These are phyloP conservation scores for Lissonota sp. DNA, from an alignment of 2,888 invertebrate species.

Conservation along the genomic window DNA sequence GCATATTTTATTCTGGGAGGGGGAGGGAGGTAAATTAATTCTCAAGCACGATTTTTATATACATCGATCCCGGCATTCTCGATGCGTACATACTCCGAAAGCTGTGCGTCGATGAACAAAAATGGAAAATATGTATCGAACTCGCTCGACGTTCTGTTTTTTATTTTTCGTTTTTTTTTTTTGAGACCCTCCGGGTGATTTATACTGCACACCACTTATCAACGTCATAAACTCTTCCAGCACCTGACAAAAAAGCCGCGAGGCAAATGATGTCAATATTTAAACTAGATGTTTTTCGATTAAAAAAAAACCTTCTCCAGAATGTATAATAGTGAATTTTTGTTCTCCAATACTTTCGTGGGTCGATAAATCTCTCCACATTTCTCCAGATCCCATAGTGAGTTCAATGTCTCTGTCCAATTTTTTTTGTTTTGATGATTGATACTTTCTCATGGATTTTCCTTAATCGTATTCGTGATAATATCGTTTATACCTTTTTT, in stretches of 20 bases:
- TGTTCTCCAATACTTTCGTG: too few species aligned
- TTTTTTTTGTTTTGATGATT: too few species aligned
- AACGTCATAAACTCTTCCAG: slow-evolving; percentile 25
- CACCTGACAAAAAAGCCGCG: background rate
- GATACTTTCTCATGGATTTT: too few species aligned
- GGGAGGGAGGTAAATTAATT: slow-evolving; percentile 61
- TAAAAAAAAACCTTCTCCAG: background rate
- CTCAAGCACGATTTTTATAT: slow-evolving; percentile 64
- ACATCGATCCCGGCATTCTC: slow-evolving; percentile 51
- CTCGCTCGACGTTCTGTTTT: background rate
- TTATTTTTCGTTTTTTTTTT: slow-evolving; percentile 1
- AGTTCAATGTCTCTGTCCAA: too few species aligned
- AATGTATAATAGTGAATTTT: too few species aligned
- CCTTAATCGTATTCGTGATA: too few species aligned
- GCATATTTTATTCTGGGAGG: slow-evolving; percentile 54
- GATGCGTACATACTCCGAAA: slow-evolving; percentile 11
- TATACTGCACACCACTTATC: slow-evolving; percentile 37
- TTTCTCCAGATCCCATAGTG: too few species aligned
- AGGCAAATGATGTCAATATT: slow-evolving; percentile 21
- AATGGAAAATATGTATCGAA: slow-evolving; percentile 14
- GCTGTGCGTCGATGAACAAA: slow-evolving; percentile 34
- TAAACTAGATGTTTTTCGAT: background rate
- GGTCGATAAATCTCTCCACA: too few species aligned
- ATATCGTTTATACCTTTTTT: too few species aligned
- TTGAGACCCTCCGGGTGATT: slow-evolving; percentile 1